Percentiles rank a stretch among this genome's conserved stretches.
These are phyloP conservation scores for Bovichtus variegatus DNA, from an alignment of 2,797 vertebrate genomes.

Conservation along the genomic window DNA sequence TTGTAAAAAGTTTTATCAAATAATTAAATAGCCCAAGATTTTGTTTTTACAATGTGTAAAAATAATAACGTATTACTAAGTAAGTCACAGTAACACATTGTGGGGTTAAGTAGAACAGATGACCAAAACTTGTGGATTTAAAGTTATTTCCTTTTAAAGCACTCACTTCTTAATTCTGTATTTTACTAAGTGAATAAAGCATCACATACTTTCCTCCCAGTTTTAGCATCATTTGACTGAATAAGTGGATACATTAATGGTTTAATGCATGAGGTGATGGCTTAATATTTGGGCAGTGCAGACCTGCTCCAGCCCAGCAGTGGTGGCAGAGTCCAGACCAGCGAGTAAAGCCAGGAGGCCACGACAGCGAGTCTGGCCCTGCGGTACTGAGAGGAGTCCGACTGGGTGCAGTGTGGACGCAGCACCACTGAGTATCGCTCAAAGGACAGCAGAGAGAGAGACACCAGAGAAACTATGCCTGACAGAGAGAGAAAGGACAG, in stretches of 20 bases:
- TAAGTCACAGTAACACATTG: not conserved
- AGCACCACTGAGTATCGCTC: slow-evolving; percentile 78
- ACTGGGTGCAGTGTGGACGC: slow-evolving; percentile 11
- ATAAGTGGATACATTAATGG: not conserved
- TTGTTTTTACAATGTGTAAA: not conserved
- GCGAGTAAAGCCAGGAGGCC: slow-evolving; percentile 83
- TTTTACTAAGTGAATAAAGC: not conserved
- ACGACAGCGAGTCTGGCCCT: slow-evolving; percentile 75
- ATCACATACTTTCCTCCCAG: not conserved
- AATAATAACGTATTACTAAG: not conserved
- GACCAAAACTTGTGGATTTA: not conserved
- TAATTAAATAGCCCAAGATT: not conserved
- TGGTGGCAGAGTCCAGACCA: slow-evolving; percentile 82
- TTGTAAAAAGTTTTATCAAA: not conserved
- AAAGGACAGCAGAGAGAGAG: slow-evolving; percentile 82
- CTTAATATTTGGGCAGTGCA: not conserved
- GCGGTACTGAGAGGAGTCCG: slow-evolving; percentile 47
- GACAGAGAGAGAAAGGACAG: slow-evolving; percentile 7
- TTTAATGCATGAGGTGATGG: not conserved
- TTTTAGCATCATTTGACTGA: not conserved
- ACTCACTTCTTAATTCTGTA: not conserved
- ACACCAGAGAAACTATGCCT: slow-evolving; percentile 85
- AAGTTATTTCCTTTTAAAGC: not conserved
- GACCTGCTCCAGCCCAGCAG: slow-evolving; percentile 87
- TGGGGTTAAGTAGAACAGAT: not conserved